These are phyloP conservation scores for Drosophila funebris DNA, from an alignment of 1,140 invertebrate genomes.

Conservation along the genomic window DNA sequence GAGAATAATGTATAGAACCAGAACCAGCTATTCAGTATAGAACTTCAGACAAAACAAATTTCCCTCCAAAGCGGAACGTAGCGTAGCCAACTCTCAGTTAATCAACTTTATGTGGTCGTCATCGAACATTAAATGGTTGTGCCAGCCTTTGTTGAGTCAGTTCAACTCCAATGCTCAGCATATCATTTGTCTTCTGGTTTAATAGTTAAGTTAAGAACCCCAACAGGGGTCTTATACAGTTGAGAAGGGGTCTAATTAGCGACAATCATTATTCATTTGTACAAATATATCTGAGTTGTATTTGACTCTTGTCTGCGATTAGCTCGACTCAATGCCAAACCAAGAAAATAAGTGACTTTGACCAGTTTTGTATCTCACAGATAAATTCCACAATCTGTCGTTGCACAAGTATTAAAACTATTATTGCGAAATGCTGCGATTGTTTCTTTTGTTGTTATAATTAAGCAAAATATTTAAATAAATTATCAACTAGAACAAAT, in stretches of 20 bases:
- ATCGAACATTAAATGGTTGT: conserved; percentile 48
- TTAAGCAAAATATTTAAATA: conserved; percentile 79
- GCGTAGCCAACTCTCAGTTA: conserved; percentile 35
- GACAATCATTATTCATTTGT: conserved; percentile 72
- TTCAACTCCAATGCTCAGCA: conserved; percentile 50
- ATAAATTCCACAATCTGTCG: conserved; percentile 37
- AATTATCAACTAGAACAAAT: conserved; percentile 79
- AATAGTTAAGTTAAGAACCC: conserved; percentile 48
- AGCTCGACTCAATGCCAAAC: conserved; percentile 52
- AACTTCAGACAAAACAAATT: conserved; percentile 1
- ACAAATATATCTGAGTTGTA: neutral
- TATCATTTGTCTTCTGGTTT: conserved; percentile 64
- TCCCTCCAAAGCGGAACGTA: neutral
- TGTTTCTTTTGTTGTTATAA: conserved; percentile 63
- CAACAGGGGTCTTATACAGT: conserved; percentile 29
- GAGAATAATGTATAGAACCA: conserved; percentile 51
- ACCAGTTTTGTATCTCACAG: conserved; percentile 57
- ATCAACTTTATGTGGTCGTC: conserved; percentile 62
- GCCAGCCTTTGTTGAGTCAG: conserved; percentile 36
- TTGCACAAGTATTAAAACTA: conserved; percentile 12
- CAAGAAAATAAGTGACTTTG: conserved; percentile 29
- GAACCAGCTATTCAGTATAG: conserved; percentile 37
- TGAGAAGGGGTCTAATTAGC: conserved; percentile 53
- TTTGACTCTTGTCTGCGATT: conserved; percentile 38
- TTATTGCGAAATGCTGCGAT: conserved; percentile 38